Evolutionary conservation across 35 echinoderm and acorn worm genomes (phyloP).

Genomic region (Anneissia japonica): DNA sequence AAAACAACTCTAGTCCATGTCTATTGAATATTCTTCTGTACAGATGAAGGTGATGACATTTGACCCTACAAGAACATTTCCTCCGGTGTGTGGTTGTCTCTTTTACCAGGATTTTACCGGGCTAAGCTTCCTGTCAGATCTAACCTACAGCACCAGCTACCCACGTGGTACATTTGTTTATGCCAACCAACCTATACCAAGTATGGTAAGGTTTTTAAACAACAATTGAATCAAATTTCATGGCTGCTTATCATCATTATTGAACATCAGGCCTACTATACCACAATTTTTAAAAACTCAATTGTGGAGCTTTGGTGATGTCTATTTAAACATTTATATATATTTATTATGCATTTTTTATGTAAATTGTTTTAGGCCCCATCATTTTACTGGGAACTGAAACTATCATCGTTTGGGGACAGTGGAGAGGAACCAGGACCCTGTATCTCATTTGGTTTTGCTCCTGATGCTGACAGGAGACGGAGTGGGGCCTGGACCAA

Average conservation of each 20-base stretch:
- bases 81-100: slow-evolving; percentile 54
- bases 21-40: neutral
- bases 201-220: slow-evolving; percentile 24
- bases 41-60: slow-evolving; percentile 57
- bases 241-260: too few relatives aligned
- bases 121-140: slow-evolving; percentile 53
- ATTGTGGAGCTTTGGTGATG: too few relatives aligned
- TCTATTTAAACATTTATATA: too few relatives aligned
- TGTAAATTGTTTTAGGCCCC: slow-evolving; percentile 47
- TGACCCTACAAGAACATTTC: slow-evolving; percentile 54
- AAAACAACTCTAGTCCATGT: neutral
- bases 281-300: too few relatives aligned
- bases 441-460: slow-evolving; percentile 67
- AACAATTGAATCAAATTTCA: too few relatives aligned
- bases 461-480: slow-evolving; percentile 53
- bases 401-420: slow-evolving; percentile 70
- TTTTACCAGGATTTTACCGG: slow-evolving; percentile 54
- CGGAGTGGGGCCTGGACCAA: slow-evolving; percentile 72
- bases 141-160: slow-evolving; percentile 23
- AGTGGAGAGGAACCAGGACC: slow-evolving; percentile 60
- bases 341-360: too few relatives aligned
- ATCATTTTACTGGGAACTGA: slow-evolving; percentile 84
- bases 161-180: slow-evolving; percentile 65
- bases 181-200: slow-evolving; percentile 55
- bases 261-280: too few relatives aligned